A percentile compares a stretch with the other conserved stretches of the same genome.
These are phyloP conservation scores for Aleadryas rufinucha DNA, from an alignment of 2,113 vertebrate species.

Conservation along the genomic window DNA sequence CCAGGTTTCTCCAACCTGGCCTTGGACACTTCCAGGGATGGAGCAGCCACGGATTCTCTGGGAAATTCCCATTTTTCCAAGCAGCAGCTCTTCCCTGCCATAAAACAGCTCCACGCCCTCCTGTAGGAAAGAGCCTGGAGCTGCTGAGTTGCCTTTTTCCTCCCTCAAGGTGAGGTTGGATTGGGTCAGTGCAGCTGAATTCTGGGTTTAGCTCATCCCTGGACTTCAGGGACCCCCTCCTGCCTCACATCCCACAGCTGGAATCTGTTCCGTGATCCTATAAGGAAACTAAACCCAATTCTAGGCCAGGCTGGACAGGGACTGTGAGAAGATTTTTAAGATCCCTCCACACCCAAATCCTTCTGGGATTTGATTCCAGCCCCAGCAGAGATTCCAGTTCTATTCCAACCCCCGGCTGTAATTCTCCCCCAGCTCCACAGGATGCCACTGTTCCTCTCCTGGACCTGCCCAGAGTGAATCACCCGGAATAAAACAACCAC, in stretches of 20 bases:
- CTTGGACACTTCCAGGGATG: neutral
- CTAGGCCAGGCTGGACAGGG: neutral
- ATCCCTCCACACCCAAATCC: neutral
- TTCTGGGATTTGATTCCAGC: neutral
- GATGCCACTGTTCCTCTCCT: constrained; percentile 13
- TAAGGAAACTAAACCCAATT: accelerated
- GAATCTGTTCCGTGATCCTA: neutral
- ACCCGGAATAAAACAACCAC: neutral
- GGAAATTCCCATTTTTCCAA: neutral
- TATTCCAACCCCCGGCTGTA: neutral
- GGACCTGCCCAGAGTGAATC: neutral
- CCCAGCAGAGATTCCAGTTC: neutral
- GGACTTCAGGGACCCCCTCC: neutral
- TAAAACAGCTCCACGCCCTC: accelerated
- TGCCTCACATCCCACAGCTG: neutral
- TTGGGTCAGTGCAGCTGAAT: accelerated
- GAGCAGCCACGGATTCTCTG: accelerated
- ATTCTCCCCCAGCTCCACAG: neutral
- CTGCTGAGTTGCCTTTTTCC: neutral
- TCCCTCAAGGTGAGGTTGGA: neutral
- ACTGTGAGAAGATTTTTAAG: neutral
- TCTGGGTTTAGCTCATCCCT: neutral
- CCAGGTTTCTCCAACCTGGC: neutral
- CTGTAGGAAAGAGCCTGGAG: neutral
- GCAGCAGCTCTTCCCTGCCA: neutral